A percentile compares a stretch with the other conserved stretches of the same genome.
Evolutionary conservation across 2,113 vertebrate species (phyloP).

Genomic region (Lophura nycthemera): DNA sequence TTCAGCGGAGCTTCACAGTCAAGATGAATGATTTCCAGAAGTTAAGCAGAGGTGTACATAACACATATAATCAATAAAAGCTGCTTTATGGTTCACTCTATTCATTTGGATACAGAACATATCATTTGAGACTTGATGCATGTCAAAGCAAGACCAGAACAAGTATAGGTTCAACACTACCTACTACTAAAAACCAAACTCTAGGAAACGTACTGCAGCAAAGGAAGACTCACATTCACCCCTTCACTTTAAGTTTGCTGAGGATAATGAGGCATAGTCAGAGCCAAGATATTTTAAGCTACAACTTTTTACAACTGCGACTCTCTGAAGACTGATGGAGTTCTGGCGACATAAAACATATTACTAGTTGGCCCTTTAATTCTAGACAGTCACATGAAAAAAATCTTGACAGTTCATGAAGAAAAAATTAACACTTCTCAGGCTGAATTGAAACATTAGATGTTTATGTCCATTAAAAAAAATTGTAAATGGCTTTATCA

Average conservation of each 20-base stretch:
- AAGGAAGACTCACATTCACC: neutral
- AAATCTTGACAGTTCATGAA: neutral
- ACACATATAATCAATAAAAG: neutral
- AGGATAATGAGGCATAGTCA: neutral
- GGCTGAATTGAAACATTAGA: slow-evolving; percentile 10
- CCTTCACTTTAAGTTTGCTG: neutral
- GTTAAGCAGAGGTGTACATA: neutral
- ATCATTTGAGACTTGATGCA: neutral
- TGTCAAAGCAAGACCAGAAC: neutral
- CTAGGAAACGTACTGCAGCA: neutral
- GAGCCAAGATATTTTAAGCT: neutral
- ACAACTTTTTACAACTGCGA: neutral
- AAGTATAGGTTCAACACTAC: neutral
- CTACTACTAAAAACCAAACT: neutral
- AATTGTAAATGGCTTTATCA: slow-evolving; percentile 44
- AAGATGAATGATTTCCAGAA: neutral
- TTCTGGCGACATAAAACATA: neutral
- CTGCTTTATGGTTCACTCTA: neutral
- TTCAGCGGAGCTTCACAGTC: neutral
- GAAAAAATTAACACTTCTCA: neutral
- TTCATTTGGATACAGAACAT: neutral
- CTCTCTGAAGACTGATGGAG: neutral
- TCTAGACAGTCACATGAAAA: neutral
- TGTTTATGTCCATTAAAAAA: slow-evolving; percentile 52
- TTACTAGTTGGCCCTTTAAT: neutral